Base-by-base conservation (phyloP, 2,797 vertebrate genomes). In the Neosilurus hyrtlii region DNA sequence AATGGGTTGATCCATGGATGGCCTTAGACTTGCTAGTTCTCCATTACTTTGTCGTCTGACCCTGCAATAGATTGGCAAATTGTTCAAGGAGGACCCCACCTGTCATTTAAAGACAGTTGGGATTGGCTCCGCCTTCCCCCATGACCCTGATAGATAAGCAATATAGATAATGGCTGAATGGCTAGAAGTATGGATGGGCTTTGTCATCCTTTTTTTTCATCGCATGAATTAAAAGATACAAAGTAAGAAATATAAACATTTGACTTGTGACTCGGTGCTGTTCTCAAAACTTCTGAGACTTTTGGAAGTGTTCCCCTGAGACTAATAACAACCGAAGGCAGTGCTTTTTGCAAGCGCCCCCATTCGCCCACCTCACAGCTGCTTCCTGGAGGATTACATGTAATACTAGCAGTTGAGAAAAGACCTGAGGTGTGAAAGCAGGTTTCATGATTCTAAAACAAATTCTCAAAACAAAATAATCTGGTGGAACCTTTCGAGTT, bases 311-410 rank as follows among this genome's bases (percentile, higher is more conserved):
- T 16, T 74, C 26, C 26, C 16, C 26, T 5, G 72, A 57, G 72
- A 74, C 72, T 51, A 12, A 73, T 9, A 11, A 73, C 24, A 1
- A 9, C 70, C 49, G 7, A 49, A 72, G 70, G 24, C 54, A 22
- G 9, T 22, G 24, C 30, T 75, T 59, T 35, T 30, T 56, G 52
- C 57, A 59, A 15, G 30, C 30, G 30, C 54, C 73, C 30, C 56
- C 56, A 15, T 75, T 75, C 73, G 56, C 73, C 54, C 73, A 75
- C 54, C 56, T 37, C 14, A 56, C 73, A 75, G 20, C 30, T 59
- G 73, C 73, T 75, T 75, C 54, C 73, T 59, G 73, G 22, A 37
- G 73, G 56, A 11, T 56, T 73, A 11, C 52, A 35, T 35, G 71
- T 43, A 75, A 12, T 22, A 37, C 73, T 20, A 24, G 16, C 52